These are phyloP conservation scores for Ptycholaimellus sp. DNA, from an alignment of 2,888 invertebrate genomes.

Conservation along the genomic window DNA sequence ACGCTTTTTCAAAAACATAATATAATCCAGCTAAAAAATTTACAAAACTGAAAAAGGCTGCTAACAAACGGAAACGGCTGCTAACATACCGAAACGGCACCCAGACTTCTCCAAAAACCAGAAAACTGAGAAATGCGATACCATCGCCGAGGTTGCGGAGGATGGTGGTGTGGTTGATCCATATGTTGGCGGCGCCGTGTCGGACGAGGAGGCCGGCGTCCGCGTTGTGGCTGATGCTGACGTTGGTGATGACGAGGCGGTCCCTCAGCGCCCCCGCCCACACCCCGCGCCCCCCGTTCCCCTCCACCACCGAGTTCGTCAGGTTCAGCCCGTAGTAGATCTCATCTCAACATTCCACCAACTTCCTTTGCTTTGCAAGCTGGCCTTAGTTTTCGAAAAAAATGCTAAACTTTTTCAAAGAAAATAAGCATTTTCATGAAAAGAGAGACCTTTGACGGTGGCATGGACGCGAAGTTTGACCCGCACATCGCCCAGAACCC, in stretches of 20 bases:
- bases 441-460: slow-evolving; percentile 12
- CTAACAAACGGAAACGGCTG: too few relatives aligned
- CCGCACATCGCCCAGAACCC: slow-evolving; percentile 16
- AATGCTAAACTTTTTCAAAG: too few relatives aligned
- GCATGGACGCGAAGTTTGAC: slow-evolving; percentile 20
- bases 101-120: background rate
- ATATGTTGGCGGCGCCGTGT: slow-evolving; percentile 73
- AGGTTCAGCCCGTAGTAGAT: slow-evolving; percentile 54
- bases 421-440: background rate
- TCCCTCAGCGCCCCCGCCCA: slow-evolving; percentile 60
- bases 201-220: slow-evolving; percentile 35
- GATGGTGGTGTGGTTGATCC: slow-evolving; percentile 65
- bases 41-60: too few relatives aligned
- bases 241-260: slow-evolving; percentile 20
- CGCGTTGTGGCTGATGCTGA: slow-evolving; percentile 19
- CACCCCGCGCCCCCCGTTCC: slow-evolving; percentile 81
- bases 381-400: background rate
- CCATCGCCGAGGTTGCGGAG: slow-evolving; percentile 78
- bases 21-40: too few relatives aligned
- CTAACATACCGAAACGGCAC: too few relatives aligned
- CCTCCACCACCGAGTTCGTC: slow-evolving; percentile 53
- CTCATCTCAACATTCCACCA: slow-evolving; percentile 13
- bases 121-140: background rate
- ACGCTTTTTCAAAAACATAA: too few relatives aligned
- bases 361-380: background rate